Evolutionary conservation across 2,113 vertebrate species (phyloP).

Genomic region (Cyprinodon variegatus): DNA sequence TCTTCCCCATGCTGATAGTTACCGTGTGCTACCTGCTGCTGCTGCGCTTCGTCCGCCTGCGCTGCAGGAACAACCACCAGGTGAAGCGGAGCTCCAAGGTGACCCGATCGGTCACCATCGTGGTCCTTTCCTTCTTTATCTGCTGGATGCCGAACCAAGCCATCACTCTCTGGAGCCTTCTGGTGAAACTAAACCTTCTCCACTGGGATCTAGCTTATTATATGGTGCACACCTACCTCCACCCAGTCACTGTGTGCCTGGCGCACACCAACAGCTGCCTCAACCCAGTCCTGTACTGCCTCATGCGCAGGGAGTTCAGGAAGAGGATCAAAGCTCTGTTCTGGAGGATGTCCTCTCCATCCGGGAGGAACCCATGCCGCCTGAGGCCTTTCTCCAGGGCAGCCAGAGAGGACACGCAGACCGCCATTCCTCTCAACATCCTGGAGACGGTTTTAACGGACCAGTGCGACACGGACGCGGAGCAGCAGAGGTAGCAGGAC

Average conservation of each 20-base stretch:
- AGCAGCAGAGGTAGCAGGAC: constrained; percentile 9
- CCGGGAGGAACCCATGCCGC: constrained; percentile 75
- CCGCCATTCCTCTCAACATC: constrained; percentile 66
- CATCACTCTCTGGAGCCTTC: constrained; percentile 90
- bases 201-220: constrained; percentile 88
- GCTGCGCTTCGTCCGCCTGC: constrained; percentile 85
- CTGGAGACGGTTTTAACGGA: constrained; percentile 72
- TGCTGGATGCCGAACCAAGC: constrained; percentile 97
- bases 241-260: constrained; percentile 90
- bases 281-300: constrained; percentile 92
- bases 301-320: constrained; percentile 91
- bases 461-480: constrained; percentile 44
- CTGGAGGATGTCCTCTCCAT: constrained; percentile 87
- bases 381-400: constrained; percentile 84
- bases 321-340: constrained; percentile 89
- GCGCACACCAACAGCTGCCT: constrained; percentile 94
- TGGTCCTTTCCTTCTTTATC: constrained; percentile 92
- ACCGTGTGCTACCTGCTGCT: constrained; percentile 88
- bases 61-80: constrained; percentile 81
- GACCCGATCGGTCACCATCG: constrained; percentile 90
- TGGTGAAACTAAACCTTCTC: constrained; percentile 89
- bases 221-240: constrained; percentile 88
- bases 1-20: constrained; percentile 84
- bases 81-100: constrained; percentile 85
- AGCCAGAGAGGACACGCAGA: constrained; percentile 80